Base-by-base conservation (phyloP, 2,888 invertebrate species). In the Chirona hameri region DNA sequence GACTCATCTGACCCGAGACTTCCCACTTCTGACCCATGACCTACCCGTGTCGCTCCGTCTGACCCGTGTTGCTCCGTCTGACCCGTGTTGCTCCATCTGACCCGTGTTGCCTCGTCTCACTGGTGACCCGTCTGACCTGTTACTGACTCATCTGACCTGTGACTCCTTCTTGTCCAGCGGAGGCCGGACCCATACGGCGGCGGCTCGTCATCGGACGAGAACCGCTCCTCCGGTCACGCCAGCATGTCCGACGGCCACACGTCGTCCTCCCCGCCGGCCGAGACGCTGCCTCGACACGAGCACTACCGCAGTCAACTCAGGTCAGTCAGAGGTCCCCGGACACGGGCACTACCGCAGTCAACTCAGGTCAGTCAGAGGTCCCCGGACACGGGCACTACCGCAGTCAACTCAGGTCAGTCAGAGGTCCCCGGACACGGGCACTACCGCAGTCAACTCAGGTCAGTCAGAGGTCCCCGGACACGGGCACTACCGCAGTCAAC, bases 181-280 rank as follows among this genome's bases (percentile, higher is more conserved):
- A 83, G 86, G 0, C 86, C 86, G 39, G 86, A 86, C 52, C 85
- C 85, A n/a, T 84, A 85, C 82, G 84, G 84, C 10, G 88, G 88
- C 48, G 95, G 95, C 88, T 95, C 95, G 31, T 95, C 95, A 4
- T 95, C 95, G 87, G 95, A 95, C 82, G 88, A 86, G 89, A 95
- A 95, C 88, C 90, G 95, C 60, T 95, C 95, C n/a, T 96, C 96
- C 0, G 96, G 96, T 0, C 96, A 96, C 88, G 96, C 96, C 14
- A 95, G 95, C 86, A 96, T 96, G 95, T 95, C 95, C n/a, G 95
- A 96, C 88, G 94, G 94, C 82, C 94, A 95, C 5, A 90, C 90
- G 39, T 89, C 90, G 84, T 87, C 88, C 18, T 87, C 88, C 0
- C 87, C 87, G 18, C 87, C 88, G 3, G 87, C 88, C 10, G 88